Percentiles rank a stretch among this genome's conserved stretches.
phyloP scores from a whole-genome alignment of 1,140 invertebrate genomes.

The Harlomillsia oculata region DNA sequence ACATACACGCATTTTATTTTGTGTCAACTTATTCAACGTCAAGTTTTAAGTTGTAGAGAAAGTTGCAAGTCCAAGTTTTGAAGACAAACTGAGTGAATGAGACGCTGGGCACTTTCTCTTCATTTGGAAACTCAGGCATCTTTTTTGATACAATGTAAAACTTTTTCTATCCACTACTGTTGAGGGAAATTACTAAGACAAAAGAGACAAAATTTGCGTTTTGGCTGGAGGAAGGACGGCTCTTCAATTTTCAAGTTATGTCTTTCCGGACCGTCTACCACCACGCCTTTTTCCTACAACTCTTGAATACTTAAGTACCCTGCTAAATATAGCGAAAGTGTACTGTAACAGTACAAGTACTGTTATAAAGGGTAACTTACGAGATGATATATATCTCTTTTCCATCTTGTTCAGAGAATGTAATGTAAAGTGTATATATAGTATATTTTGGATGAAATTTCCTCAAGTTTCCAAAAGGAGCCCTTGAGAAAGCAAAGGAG shows the following conservation, averaged over 20 bases:
- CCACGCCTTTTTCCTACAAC: background rate
- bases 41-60: too few relatives aligned
- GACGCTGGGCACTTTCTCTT: conserved; percentile 18
- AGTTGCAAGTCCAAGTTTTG: too few relatives aligned
- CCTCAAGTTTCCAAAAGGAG: too few relatives aligned
- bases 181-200: conserved; percentile 11
- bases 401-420: background rate
- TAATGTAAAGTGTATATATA: background rate
- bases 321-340: background rate
- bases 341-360: background rate
- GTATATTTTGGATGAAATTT: background rate
- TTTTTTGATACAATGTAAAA: too few relatives aligned
- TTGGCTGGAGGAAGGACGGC: conserved; percentile 9
- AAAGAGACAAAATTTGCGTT: conserved; percentile 13
- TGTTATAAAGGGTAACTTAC: background rate
- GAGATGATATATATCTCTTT: background rate
- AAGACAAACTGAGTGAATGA: too few relatives aligned
- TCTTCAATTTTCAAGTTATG: conserved; percentile 6
- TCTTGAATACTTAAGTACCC: background rate
- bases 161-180: too few relatives aligned
- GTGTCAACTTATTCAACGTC: too few relatives aligned
- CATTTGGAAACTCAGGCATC: conserved; percentile 10
- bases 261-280: background rate
- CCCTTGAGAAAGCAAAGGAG: too few relatives aligned
- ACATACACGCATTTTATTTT: too few relatives aligned